These are phyloP conservation scores for Pemphredon lugubris DNA, from an alignment of 2,888 invertebrate genomes.

Conservation along the genomic window DNA sequence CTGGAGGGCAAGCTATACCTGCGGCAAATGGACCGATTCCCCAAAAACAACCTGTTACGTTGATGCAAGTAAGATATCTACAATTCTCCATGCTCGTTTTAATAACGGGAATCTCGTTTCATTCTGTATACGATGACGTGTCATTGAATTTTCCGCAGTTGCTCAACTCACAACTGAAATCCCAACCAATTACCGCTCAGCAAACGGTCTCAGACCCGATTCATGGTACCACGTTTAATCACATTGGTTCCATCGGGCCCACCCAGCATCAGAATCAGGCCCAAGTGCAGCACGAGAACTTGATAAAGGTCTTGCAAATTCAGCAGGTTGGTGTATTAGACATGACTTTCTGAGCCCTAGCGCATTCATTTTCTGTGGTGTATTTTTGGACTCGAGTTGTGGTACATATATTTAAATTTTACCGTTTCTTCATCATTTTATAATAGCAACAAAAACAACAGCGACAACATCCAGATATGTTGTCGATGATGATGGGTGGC, in stretches of 20 bases:
- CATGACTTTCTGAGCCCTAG: too few relatives aligned
- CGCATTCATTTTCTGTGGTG: too few relatives aligned
- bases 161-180: slow-evolving; percentile 74
- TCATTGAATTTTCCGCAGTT: slow-evolving; percentile 66
- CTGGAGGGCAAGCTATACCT: slow-evolving; percentile 85
- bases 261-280: slow-evolving; percentile 78
- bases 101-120: background rate
- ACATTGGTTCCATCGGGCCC: slow-evolving; percentile 77
- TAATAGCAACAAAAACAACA: slow-evolving; percentile 69
- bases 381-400: too few relatives aligned
- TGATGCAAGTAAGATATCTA: slow-evolving; percentile 81
- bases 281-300: slow-evolving; percentile 79
- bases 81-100: background rate
- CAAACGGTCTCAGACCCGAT: slow-evolving; percentile 64
- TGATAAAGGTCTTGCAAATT: slow-evolving; percentile 83
- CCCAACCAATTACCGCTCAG: slow-evolving; percentile 65
- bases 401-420: background rate
- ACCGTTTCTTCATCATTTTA: background rate
- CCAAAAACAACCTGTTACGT: slow-evolving; percentile 75
- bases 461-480: slow-evolving; percentile 79
- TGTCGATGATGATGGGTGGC: slow-evolving; percentile 84
- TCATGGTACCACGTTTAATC: slow-evolving; percentile 73
- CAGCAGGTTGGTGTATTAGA: slow-evolving; percentile 77
- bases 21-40: slow-evolving; percentile 83
- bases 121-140: background rate